These are phyloP conservation scores for Microcebus murinus DNA, from an alignment of 2,113 vertebrate genomes.

Conservation along the genomic window DNA sequence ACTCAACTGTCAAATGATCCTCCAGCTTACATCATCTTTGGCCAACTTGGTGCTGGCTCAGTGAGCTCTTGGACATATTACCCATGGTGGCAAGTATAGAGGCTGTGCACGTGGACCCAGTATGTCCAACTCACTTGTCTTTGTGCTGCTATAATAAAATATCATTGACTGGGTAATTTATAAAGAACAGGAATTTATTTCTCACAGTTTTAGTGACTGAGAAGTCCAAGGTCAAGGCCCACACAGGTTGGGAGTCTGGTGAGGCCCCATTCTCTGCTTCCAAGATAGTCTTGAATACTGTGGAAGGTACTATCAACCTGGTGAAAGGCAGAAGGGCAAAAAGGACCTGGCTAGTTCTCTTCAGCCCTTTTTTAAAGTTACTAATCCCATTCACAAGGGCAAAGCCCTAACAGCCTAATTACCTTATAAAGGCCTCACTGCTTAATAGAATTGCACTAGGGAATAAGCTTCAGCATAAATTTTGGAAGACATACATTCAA, in stretches of 20 bases:
- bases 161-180: not conserved
- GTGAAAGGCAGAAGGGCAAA: not conserved
- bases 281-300: not conserved
- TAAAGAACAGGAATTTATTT: not conserved
- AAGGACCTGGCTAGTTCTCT: not conserved
- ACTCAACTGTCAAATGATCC: not conserved
- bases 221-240: not conserved
- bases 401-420: not conserved
- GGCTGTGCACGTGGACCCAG: not conserved
- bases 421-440: not conserved
- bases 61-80: not conserved
- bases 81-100: too few relatives aligned
- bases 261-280: not conserved
- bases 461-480: not conserved
- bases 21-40: not conserved
- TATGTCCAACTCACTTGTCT: not conserved
- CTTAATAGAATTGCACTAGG: not conserved
- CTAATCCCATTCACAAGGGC: not conserved
- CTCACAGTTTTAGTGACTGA: not conserved
- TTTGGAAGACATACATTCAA: not conserved
- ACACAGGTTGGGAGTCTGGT: not conserved
- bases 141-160: not conserved
- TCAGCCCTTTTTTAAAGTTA: not conserved
- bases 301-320: not conserved
- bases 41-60: not conserved